phyloP scores from a whole-genome alignment of 2,113 vertebrate species.

The Oostethus manadensis region DNA sequence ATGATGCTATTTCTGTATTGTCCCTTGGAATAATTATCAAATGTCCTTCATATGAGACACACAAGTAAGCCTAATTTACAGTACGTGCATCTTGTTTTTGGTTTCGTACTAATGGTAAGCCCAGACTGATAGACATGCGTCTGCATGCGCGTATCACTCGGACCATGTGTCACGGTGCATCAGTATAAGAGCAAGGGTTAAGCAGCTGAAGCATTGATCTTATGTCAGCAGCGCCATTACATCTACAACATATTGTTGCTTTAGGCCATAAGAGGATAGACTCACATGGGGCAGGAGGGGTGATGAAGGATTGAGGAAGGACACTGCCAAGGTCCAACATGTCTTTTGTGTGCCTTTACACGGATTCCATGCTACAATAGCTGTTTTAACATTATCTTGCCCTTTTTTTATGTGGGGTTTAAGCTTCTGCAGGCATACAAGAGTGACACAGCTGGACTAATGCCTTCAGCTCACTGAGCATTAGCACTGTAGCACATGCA shows the following conservation, averaged over 20 bases:
- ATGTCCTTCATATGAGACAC: conserved; percentile 15
- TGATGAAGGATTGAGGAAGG: conserved; percentile 45
- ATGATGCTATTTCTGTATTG: conserved; percentile 24
- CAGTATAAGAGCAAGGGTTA: conserved; percentile 45
- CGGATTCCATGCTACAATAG: conserved; percentile 27
- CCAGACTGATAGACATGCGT: conserved; percentile 2
- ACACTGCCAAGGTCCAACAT: conserved; percentile 48
- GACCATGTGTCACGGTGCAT: conserved; percentile 37
- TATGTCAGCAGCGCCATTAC: conserved; percentile 68
- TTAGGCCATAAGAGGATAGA: conserved; percentile 25
- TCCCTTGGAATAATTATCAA: conserved; percentile 28
- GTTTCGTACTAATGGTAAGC: conserved; percentile 12
- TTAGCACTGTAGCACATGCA: conserved; percentile 21
- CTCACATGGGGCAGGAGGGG: conserved; percentile 7
- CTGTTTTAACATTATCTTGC: conserved; percentile 12
- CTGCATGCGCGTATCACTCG: conserved; percentile 13
- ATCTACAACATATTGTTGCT: conserved; percentile 61
- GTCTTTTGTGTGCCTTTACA: conserved; percentile 33
- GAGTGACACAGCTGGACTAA: conserved; percentile 26
- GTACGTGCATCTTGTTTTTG: conserved; percentile 4
- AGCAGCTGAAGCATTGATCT: conserved; percentile 69
- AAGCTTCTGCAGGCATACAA: conserved; percentile 15
- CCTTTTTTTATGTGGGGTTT: conserved; percentile 8
- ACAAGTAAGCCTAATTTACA: conserved; percentile 12
- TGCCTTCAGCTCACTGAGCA: conserved; percentile 19